Evolutionary conservation across 1,140 invertebrate genomes (phyloP).

Genomic region (Fopius arisanus): DNA sequence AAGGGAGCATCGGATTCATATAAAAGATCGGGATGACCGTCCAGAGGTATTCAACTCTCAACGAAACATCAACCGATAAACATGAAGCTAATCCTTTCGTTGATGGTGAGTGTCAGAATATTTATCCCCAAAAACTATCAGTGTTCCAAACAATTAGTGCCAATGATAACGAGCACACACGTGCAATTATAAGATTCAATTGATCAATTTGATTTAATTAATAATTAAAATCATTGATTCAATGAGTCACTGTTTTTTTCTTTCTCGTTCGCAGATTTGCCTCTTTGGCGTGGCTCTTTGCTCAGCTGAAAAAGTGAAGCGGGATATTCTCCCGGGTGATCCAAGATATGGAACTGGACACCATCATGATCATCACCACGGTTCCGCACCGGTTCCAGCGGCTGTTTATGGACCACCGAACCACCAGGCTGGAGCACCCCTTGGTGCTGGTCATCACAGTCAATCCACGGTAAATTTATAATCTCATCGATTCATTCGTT

Average conservation of each 20-base stretch:
- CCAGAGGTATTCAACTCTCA: constrained; percentile 47
- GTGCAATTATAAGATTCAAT: no score
- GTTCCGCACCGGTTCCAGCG: constrained; percentile 9
- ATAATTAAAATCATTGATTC: no score
- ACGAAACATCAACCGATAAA: constrained; percentile 48
- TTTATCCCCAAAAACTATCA: not conserved
- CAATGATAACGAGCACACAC: no score
- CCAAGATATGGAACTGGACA: constrained; percentile 50
- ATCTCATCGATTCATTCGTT: accelerated
- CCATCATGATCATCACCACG: constrained; percentile 39
- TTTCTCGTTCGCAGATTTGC: constrained; percentile 31
- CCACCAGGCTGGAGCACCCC: constrained; percentile 27
- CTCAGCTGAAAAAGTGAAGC: constrained; percentile 36
- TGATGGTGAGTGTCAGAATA: constrained; percentile 51
- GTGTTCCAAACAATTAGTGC: not conserved
- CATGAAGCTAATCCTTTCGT: constrained; percentile 58
- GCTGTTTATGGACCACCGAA: constrained; percentile 36
- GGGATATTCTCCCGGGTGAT: constrained; percentile 55
- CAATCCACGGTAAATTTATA: not conserved
- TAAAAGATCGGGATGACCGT: constrained; percentile 60
- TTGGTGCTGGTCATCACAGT: not conserved
- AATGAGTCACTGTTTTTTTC: no score
- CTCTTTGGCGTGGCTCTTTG: constrained; percentile 38
- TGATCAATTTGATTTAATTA: no score
- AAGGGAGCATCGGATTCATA: constrained; percentile 52